Conservation (phyloP, 92 coral and sea anemone genomes). For the Phenganax marumi region DNA sequence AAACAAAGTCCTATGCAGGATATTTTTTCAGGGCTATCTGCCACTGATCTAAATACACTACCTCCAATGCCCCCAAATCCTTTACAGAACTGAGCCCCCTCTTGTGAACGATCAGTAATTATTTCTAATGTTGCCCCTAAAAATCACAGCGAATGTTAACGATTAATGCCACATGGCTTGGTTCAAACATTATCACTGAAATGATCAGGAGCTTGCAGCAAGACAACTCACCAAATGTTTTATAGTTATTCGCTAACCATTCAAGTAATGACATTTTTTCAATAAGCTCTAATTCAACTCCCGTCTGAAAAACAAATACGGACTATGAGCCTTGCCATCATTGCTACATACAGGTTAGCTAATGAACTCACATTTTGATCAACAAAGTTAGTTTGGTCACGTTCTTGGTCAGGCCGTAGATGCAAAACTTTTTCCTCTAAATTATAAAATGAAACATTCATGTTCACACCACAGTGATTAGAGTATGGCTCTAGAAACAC, state of each 20-base stretch:
- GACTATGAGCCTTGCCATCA: background rate
- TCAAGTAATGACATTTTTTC: constrained; percentile 87
- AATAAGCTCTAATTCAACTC: constrained; percentile 83
- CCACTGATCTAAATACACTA: background rate
- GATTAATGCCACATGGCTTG: background rate
- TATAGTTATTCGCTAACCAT: constrained; percentile 97
- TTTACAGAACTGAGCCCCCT: constrained; percentile 98
- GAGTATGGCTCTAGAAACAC: background rate
- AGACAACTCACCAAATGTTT: constrained; percentile 71
- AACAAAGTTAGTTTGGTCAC: constrained; percentile 92
- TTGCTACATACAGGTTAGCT: background rate
- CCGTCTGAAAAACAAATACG: constrained; percentile 60
- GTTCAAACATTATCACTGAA: background rate
- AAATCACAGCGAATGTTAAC: background rate
- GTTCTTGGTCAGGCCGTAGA: constrained; percentile 91
- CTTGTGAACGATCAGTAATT: constrained; percentile 95
- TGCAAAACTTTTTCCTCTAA: constrained; percentile 90
- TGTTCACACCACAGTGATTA: background rate
- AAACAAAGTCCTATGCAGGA: background rate
- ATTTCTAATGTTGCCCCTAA: constrained; percentile 98
- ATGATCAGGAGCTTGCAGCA: background rate
- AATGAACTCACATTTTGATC: constrained; percentile 75
- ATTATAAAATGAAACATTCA: background rate
- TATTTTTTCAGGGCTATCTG: background rate
- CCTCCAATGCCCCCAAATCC: constrained; percentile 99